Evolutionary conservation across 2,888 invertebrate genomes (phyloP).

Genomic region (Ptychoptera albimana): DNA sequence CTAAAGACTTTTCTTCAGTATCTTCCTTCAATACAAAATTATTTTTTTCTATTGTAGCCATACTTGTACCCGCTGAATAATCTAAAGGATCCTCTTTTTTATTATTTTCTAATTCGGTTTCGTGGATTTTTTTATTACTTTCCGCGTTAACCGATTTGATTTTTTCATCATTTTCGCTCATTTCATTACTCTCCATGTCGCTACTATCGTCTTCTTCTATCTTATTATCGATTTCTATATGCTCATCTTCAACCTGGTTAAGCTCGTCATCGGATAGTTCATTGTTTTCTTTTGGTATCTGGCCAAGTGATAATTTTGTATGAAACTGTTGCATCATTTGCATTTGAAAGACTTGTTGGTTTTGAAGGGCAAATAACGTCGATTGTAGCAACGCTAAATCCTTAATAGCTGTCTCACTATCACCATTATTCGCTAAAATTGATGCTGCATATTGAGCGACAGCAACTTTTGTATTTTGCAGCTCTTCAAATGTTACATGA

Average conservation of each 20-base stretch:
- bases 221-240: too few relatives aligned
- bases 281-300: conserved; percentile 17
- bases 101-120: too few relatives aligned
- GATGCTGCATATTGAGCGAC: conserved; percentile 86
- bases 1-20: conserved; percentile 3
- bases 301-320: conserved; percentile 48
- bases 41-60: too few relatives aligned
- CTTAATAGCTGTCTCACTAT: conserved; percentile 63
- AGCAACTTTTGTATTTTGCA: conserved; percentile 67
- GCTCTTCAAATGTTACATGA: conserved; percentile 79
- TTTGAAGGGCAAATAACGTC: conserved; percentile 80
- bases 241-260: conserved; percentile 4
- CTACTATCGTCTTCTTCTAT: conserved; percentile 4
- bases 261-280: conserved; percentile 13
- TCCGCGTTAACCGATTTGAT: too few relatives aligned
- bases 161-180: not conserved
- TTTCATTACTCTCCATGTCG: conserved; percentile 7
- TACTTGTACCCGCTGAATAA: too few relatives aligned
- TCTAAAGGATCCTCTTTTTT: too few relatives aligned
- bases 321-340: conserved; percentile 89
- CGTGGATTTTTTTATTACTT: too few relatives aligned
- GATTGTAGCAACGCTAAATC: conserved; percentile 78
- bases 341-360: conserved; percentile 89
- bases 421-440: conserved; percentile 62
- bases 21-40: conserved; percentile 3